A percentile compares a stretch with the other conserved stretches of the same genome.
Conservation (phyloP, 2,888 invertebrate genomes). For the Oscheius onirici region DNA sequence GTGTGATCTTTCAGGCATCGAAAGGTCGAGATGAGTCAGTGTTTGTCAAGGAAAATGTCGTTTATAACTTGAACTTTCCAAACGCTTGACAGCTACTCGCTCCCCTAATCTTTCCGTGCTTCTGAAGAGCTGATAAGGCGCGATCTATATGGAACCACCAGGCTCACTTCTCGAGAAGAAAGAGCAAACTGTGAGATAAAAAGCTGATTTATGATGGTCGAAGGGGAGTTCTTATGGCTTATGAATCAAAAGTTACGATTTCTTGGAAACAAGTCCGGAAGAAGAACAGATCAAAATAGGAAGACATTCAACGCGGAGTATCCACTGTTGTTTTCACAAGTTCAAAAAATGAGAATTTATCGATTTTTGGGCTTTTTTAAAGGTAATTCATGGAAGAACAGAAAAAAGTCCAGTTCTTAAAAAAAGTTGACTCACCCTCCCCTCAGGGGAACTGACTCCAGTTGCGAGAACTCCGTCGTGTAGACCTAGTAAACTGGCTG, state of each 20-base stretch:
- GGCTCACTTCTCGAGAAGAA: not conserved
- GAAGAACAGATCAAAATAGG: no score
- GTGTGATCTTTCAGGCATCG: not conserved
- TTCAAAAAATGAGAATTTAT: no score
- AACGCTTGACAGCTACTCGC: no score
- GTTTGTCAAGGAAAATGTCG: not conserved
- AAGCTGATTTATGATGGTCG: not conserved
- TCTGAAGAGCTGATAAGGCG: not conserved
- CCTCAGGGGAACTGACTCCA: not conserved
- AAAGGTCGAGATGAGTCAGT: not conserved
- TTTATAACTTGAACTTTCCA: not conserved
- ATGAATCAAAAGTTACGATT: no score
- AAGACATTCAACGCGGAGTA: no score
- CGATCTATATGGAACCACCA: no score
- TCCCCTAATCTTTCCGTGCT: not conserved
- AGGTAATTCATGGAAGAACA: no score
- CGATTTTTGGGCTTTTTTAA: no score
- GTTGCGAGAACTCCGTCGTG: slow-evolving; percentile 1
- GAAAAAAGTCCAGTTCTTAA: no score
- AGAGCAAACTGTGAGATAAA: not conserved
- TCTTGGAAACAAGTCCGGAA: no score
- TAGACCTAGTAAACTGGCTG: not conserved
- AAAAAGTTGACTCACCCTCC: not conserved
- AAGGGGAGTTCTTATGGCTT: no score
- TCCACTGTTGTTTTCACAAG: no score